Base-by-base conservation (phyloP, 1,140 invertebrate genomes). In the Ephestia elutella region DNA sequence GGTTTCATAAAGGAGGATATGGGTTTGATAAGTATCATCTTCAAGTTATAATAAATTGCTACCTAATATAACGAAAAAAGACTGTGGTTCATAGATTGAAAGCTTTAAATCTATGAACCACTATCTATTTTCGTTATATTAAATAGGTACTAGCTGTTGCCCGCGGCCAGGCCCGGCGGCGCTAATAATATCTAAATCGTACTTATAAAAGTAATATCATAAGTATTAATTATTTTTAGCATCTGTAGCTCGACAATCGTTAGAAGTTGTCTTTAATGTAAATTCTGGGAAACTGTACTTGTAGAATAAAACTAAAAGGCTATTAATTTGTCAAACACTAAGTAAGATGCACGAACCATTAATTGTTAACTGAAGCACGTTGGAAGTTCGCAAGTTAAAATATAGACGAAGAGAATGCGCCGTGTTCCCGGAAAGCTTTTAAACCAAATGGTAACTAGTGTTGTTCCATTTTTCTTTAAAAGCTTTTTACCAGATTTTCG, bases 281-380 rank as follows among this genome's bases (percentile, higher is more conserved):
- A 44, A 44, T 9, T n/a, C 15, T 17, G 13, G 15, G 38, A 17
- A 3, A 10, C n/a, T 44, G 38, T 15, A 10, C n/a, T 44, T 44
- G n/a, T 44, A 44, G 38, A 3, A 44, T 15, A 15, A 44, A 44
- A 44, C 38, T 44, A 15, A 44, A 17, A 44, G 15, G n/a, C 38
- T 15, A 44, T 44, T 44, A 44, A 44, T 44, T 44, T 44, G 38
- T 44, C 38, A 44, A 44, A 44, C 38, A 44, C n/a, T 9, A 44
- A 44, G 13, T 44, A 44, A 44, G 38, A 44, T 44, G 38, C 38
- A 44, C 38, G 38, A 44, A 44, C 38, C 38, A 44, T 44, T 44
- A 44, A 44, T 44, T 44, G 38, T 44, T 44, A 44, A 15, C n/a
- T 15, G 38, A 44, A 44, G 13, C 38, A 2, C 2, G 38, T 15